A percentile compares a stretch with the other conserved stretches of the same genome.
Evolutionary conservation across 2,888 invertebrate genomes (phyloP).

Genomic region (Apeira syringaria): DNA sequence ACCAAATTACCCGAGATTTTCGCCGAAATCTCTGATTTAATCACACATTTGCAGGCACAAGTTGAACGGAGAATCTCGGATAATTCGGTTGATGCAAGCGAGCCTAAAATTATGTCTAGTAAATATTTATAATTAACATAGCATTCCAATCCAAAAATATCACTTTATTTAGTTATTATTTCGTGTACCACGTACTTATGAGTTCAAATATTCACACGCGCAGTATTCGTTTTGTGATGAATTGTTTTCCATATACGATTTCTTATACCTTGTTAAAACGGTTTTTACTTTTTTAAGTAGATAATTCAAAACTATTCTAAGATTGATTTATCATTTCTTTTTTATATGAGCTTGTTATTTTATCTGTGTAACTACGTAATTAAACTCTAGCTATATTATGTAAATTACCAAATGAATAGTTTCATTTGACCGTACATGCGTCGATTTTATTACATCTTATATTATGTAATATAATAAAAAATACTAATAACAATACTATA

Average conservation of each 20-base stretch:
- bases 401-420: too few species aligned
- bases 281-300: slow-evolving; percentile 20
- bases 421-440: not conserved
- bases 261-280: slow-evolving; percentile 36
- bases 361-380: too few species aligned
- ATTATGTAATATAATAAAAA: not conserved
- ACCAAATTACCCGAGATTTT: too few species aligned
- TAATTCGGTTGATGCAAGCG: too few species aligned
- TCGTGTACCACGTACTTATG: not conserved
- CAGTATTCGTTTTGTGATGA: slow-evolving; percentile 46
- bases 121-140: not conserved
- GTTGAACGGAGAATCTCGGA: too few species aligned
- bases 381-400: too few species aligned
- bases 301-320: slow-evolving; percentile 1
- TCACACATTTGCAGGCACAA: too few species aligned
- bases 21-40: too few species aligned
- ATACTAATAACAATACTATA: too few species aligned
- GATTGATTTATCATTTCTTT: slow-evolving; percentile 2
- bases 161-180: not conserved
- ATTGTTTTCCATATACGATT: slow-evolving; percentile 32
- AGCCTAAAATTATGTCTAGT: too few species aligned
- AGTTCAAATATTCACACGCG: slow-evolving; percentile 31
- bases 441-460: not conserved
- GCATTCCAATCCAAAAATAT: slow-evolving; percentile 13
- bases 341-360: not conserved